A percentile compares a stretch with the other conserved stretches of the same genome.
phyloP scores from a whole-genome alignment of 1,140 invertebrate genomes.

The Macrocentrus cingulum region DNA sequence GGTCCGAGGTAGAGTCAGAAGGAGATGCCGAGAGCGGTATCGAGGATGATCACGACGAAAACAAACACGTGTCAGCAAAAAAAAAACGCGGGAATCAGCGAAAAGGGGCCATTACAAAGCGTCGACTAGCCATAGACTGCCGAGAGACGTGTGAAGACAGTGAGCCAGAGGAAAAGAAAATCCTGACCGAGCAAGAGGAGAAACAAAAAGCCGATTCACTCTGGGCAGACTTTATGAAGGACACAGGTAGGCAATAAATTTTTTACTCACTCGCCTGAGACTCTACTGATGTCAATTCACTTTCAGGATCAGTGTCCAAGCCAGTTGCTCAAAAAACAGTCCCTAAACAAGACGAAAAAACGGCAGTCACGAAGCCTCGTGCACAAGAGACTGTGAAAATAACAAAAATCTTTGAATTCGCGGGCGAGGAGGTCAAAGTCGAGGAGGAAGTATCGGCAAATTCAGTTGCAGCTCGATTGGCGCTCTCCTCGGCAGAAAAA shows the following conservation, averaged over 20 bases:
- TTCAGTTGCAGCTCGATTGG: conserved; percentile 62
- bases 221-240: conserved; percentile 75
- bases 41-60: conserved; percentile 46
- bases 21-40: conserved; percentile 42
- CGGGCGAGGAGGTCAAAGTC: conserved; percentile 64
- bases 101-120: conserved; percentile 18
- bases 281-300: conserved; percentile 13
- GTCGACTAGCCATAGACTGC: conserved; percentile 16
- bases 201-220: conserved; percentile 71
- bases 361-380: conserved; percentile 33
- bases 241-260: conserved; percentile 59
- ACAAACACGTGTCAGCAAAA: conserved; percentile 30
- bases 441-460: conserved; percentile 65
- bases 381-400: conserved; percentile 53
- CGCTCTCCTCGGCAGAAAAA: conserved; percentile 33
- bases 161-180: conserved; percentile 34
- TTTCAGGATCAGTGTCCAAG: conserved; percentile 35
- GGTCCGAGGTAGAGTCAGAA: conserved; percentile 50
- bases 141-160: conserved; percentile 14
- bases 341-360: conserved; percentile 29
- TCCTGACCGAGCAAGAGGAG: conserved; percentile 61
- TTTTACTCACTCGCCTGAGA: neutral
- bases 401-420: conserved; percentile 64
- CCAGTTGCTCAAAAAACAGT: conserved; percentile 32
- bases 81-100: conserved; percentile 20